These are phyloP conservation scores for Acleris holmiana DNA, from an alignment of 2,888 invertebrate species.

Conservation along the genomic window DNA sequence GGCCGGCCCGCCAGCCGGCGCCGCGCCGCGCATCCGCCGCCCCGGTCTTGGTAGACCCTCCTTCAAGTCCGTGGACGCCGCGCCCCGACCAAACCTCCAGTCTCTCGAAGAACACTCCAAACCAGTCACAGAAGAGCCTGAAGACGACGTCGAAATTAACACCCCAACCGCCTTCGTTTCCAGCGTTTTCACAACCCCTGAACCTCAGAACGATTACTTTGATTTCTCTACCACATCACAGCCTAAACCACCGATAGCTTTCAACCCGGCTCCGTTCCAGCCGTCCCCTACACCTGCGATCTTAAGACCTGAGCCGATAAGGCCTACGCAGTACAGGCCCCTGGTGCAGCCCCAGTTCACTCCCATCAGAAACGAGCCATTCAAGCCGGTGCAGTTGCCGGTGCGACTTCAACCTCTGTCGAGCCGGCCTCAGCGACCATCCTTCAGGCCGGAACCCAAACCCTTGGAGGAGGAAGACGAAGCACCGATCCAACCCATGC, in stretches of 20 bases:
- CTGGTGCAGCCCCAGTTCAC: constrained; percentile 68
- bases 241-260: constrained; percentile 74
- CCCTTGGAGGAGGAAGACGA: constrained; percentile 78
- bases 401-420: constrained; percentile 76
- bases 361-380: constrained; percentile 67
- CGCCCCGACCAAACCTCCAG: constrained; percentile 74
- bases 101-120: constrained; percentile 83
- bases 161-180: constrained; percentile 80
- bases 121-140: constrained; percentile 88
- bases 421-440: constrained; percentile 79
- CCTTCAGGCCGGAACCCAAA: constrained; percentile 78
- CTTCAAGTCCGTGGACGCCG: constrained; percentile 75
- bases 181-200: constrained; percentile 69
- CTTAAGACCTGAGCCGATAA: constrained; percentile 69
- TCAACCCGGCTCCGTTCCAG: constrained; percentile 72
- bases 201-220: constrained; percentile 76
- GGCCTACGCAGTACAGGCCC: constrained; percentile 77
- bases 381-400: constrained; percentile 65
- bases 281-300: constrained; percentile 65
- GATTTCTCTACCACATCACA: constrained; percentile 77
- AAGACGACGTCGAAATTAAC: constrained; percentile 85
- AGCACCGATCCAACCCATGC: constrained; percentile 69
- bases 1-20: constrained; percentile 56
- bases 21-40: constrained; percentile 65
- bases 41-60: constrained; percentile 75